Percentiles rank a stretch among this genome's conserved stretches.
Conservation (phyloP, 1,140 invertebrate genomes). For the Drosophila funebris region DNA sequence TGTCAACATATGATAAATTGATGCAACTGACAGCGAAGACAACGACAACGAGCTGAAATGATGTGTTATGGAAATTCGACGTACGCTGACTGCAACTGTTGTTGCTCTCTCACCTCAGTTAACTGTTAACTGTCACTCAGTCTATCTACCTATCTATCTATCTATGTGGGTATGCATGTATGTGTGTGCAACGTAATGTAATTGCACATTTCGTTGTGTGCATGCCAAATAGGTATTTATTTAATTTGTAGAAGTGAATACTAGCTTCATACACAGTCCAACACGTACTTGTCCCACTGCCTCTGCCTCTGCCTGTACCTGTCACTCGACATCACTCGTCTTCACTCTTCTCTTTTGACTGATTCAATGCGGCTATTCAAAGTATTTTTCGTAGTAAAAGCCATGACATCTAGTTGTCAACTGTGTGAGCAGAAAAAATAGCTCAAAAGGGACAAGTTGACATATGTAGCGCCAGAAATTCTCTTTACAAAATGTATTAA, state of each 20-base stretch:
- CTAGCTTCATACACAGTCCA: background rate
- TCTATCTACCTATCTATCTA: background rate
- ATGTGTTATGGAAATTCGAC: constrained; percentile 68
- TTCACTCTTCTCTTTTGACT: constrained; percentile 40
- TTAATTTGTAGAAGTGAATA: constrained; percentile 68
- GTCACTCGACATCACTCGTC: background rate
- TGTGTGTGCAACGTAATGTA: constrained; percentile 54
- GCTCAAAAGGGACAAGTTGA: background rate
- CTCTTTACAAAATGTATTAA: too few relatives aligned
- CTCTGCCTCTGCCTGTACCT: background rate
- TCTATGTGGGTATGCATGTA: background rate
- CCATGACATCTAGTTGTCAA: too few relatives aligned
- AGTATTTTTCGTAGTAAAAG: constrained; percentile 38
- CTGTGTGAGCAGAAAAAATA: too few relatives aligned
- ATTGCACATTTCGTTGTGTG: constrained; percentile 71
- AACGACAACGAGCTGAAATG: constrained; percentile 45
- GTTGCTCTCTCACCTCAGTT: constrained; percentile 4
- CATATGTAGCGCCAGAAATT: background rate
- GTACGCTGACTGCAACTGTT: constrained; percentile 20
- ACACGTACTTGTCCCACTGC: constrained; percentile 14
- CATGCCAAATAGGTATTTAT: constrained; percentile 77
- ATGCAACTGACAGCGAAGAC: constrained; percentile 35
- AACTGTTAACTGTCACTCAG: background rate
- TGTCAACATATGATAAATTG: constrained; percentile 75
- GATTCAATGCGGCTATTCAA: constrained; percentile 67